Evolutionary conservation across 2,797 vertebrate species (phyloP).

Genomic region (Delichon dasypus): DNA sequence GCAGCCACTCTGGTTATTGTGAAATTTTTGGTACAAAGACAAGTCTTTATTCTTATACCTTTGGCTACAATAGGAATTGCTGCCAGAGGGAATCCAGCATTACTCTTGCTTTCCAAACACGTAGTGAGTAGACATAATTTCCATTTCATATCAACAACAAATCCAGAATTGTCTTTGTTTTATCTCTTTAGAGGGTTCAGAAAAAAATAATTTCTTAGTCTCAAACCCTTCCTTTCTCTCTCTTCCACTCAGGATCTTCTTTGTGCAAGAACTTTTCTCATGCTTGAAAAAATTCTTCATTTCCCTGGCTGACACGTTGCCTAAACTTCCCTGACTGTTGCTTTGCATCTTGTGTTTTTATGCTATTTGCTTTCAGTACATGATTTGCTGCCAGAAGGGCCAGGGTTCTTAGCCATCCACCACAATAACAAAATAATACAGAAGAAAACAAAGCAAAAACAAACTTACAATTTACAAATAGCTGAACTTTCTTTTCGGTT

Average conservation of each 20-base stretch:
- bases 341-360: neutral
- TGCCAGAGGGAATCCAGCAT: neutral
- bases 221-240: neutral
- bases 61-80: neutral
- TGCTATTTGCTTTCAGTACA: neutral
- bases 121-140: neutral
- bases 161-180: neutral
- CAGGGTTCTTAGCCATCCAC: neutral
- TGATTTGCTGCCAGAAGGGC: neutral
- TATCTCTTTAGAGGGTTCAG: neutral
- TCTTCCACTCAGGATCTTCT: neutral
- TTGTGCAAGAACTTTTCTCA: neutral
- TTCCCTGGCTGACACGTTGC: neutral
- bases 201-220: neutral
- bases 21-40: neutral
- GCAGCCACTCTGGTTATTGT: accelerated
- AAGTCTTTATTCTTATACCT: neutral
- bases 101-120: neutral
- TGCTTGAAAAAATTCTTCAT: neutral
- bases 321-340: neutral
- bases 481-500: neutral
- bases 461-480: neutral
- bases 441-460: neutral
- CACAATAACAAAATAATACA: neutral
- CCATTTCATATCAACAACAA: neutral